Percentiles rank a stretch among this genome's conserved stretches.
Conservation (phyloP, 2,113 vertebrate species). For the Odocoileus hemionus region DNA sequence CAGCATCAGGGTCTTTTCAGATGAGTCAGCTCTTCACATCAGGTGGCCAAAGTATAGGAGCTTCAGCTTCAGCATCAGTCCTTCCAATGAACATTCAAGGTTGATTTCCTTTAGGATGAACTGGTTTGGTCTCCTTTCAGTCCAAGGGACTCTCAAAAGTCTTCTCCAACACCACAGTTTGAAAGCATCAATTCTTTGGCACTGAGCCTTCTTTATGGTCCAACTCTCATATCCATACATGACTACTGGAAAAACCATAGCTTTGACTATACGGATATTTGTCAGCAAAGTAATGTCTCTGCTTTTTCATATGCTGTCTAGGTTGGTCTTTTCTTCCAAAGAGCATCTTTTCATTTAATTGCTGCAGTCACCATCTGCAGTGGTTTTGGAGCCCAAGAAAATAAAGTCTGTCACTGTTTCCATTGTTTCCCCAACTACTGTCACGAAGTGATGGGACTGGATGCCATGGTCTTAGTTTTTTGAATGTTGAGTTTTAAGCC, state of each 20-base stretch:
- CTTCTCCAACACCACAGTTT: neutral
- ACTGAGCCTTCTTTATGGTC: neutral
- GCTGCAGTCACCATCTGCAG: neutral
- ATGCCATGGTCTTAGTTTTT: neutral
- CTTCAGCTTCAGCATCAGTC: neutral
- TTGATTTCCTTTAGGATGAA: neutral
- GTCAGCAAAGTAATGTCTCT: neutral
- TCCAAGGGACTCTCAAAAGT: neutral
- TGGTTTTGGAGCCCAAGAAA: neutral
- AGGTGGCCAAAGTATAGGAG: neutral
- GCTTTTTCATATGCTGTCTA: neutral
- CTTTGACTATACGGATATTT: neutral
- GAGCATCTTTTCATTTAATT: neutral
- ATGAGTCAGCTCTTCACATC: neutral
- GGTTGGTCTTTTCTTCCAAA: neutral
- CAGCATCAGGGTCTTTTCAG: neutral
- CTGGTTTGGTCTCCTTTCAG: neutral
- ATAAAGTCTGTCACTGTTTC: neutral
- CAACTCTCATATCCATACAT: neutral
- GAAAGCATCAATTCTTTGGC: neutral
- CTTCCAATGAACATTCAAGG: neutral
- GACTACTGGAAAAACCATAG: neutral
- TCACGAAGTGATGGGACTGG: neutral
- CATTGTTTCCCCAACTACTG: neutral
- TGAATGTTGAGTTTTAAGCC: neutral